Conservation (phyloP, 2,113 vertebrate species). For the Chunga burmeisteri region DNA sequence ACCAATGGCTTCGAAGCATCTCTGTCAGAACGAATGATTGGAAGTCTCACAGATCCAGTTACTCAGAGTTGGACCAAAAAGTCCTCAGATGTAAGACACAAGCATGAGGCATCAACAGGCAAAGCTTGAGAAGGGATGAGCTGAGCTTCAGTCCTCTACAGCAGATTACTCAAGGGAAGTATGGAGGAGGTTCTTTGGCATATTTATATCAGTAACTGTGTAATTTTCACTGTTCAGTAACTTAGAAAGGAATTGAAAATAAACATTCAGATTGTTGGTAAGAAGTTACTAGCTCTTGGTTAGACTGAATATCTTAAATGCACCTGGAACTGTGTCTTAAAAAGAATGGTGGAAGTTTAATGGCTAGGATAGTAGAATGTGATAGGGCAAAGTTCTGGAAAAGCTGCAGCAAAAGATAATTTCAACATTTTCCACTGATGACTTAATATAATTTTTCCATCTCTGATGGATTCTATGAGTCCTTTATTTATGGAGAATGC, state of each 20-base stretch:
- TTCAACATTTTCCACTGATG: background rate
- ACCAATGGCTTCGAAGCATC: background rate
- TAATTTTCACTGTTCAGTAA: background rate
- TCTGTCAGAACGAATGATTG: background rate
- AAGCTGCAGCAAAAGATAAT: background rate
- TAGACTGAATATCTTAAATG: background rate
- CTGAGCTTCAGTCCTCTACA: background rate
- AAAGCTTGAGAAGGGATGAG: background rate
- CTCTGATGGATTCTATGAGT: background rate
- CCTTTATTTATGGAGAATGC: slow-evolving; percentile 21
- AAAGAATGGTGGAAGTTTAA: background rate
- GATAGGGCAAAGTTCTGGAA: background rate
- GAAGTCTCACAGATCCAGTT: background rate
- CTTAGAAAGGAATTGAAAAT: background rate
- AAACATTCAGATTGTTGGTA: background rate
- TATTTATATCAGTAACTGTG: background rate
- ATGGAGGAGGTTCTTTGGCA: background rate
- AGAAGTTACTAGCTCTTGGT: background rate
- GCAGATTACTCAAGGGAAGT: background rate
- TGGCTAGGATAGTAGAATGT: background rate
- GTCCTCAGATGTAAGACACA: background rate
- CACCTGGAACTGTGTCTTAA: background rate
- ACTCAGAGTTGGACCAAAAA: background rate
- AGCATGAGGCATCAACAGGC: background rate
- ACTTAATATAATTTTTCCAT: background rate